Percentiles rank a stretch among this genome's conserved stretches.
Evolutionary conservation across 1,140 invertebrate species (phyloP).

Genomic region (Plodia interpunctella): DNA sequence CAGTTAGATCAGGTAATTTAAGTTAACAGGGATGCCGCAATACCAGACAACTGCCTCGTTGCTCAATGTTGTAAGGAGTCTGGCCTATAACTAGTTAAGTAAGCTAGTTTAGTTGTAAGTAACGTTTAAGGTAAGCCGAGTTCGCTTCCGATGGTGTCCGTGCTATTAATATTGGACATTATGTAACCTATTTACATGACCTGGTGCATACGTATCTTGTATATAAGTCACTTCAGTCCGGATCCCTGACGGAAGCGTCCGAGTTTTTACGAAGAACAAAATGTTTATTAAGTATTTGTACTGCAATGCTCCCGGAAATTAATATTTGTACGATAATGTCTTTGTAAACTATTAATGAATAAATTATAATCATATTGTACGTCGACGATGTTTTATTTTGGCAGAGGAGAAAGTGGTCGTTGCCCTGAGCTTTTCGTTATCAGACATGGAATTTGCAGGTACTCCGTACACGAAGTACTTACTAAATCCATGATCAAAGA

Average conservation of each 20-base stretch:
- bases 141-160: slow-evolving; percentile 47
- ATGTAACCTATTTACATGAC: slow-evolving; percentile 36
- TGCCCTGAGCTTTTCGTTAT: no score
- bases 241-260: slow-evolving; percentile 19
- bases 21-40: slow-evolving; percentile 56
- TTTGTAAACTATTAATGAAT: slow-evolving; percentile 76
- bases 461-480: no score
- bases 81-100: slow-evolving; percentile 44
- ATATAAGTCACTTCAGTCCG: slow-evolving; percentile 26
- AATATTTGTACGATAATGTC: slow-evolving; percentile 69
- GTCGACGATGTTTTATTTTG: slow-evolving; percentile 43
- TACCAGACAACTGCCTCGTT: slow-evolving; percentile 36
- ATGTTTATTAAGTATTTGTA: slow-evolving; percentile 41
- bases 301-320: slow-evolving; percentile 50
- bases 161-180: slow-evolving; percentile 32
- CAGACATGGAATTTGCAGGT: no score
- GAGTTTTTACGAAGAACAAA: slow-evolving; percentile 43
- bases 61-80: slow-evolving; percentile 30
- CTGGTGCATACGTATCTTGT: slow-evolving; percentile 36
- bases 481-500: no score
- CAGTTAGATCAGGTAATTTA: slow-evolving; percentile 36
- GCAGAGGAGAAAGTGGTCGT: no score
- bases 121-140: slow-evolving; percentile 47
- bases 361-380: slow-evolving; percentile 75
- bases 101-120: slow-evolving; percentile 62